Evolutionary conservation across 2,797 vertebrate species (phyloP).

Genomic region (Enteromius mattozi): DNA sequence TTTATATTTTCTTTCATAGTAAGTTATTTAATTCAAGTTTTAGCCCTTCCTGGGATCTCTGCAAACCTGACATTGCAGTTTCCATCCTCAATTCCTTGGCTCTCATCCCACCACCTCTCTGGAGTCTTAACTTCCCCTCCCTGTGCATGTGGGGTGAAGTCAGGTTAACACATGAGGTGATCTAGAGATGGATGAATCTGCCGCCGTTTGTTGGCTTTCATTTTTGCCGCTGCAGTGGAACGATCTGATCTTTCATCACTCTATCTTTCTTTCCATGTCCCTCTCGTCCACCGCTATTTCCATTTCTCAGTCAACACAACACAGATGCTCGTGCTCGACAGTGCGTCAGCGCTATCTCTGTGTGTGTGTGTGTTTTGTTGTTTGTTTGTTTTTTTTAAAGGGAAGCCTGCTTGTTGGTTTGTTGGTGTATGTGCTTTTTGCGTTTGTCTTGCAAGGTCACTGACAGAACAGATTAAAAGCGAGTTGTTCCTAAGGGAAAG

Average conservation of each 20-base stretch:
- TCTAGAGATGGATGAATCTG: constrained; percentile 64
- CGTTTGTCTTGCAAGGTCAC: constrained; percentile 29
- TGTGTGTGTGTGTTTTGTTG: constrained; percentile 10
- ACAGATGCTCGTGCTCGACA: neutral
- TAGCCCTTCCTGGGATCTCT: constrained; percentile 24
- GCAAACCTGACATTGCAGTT: constrained; percentile 36
- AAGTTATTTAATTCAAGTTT: constrained; percentile 23
- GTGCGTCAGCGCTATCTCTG: neutral
- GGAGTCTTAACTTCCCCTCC: constrained; percentile 10
- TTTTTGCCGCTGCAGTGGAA: constrained; percentile 52
- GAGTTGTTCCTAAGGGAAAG: constrained; percentile 1
- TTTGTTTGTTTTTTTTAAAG: neutral
- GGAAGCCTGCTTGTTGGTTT: neutral
- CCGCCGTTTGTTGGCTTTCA: constrained; percentile 54
- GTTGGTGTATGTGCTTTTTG: constrained; percentile 9
- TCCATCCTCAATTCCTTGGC: neutral
- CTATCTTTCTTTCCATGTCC: constrained; percentile 15
- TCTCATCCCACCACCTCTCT: constrained; percentile 20
- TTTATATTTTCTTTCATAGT: constrained; percentile 34
- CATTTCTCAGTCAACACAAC: constrained; percentile 26
- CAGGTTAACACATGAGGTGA: constrained; percentile 66
- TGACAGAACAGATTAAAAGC: constrained; percentile 40
- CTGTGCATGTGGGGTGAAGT: constrained; percentile 39
- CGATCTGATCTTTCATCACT: constrained; percentile 50
- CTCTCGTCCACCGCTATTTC: constrained; percentile 28